Conservation (phyloP, 2,888 invertebrate genomes). For the Euplexia lucipara region DNA sequence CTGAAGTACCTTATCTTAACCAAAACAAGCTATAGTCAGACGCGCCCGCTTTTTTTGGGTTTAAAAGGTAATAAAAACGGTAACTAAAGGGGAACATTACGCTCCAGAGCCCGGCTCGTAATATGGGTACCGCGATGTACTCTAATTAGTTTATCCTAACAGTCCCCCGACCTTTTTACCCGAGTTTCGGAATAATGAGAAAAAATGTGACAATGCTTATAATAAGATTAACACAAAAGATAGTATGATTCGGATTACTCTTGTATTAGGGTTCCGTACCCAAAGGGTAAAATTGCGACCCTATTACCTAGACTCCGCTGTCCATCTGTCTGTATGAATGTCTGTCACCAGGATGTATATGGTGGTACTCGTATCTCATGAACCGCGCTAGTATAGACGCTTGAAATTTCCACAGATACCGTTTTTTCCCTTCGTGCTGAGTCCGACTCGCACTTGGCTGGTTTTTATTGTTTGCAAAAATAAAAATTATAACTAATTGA, state of each 20-base stretch:
- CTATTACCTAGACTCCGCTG: too few species aligned
- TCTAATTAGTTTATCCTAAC: slow-evolving; percentile 61
- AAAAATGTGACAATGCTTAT: slow-evolving; percentile 52
- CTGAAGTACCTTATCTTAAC: slow-evolving; percentile 19
- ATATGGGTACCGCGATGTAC: slow-evolving; percentile 47
- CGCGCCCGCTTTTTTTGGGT: slow-evolving; percentile 26
- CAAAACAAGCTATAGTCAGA: slow-evolving; percentile 14
- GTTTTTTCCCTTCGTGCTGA: too few species aligned
- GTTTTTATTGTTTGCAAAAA: too few species aligned
- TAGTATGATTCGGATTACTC: slow-evolving; percentile 13
- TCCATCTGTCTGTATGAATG: too few species aligned
- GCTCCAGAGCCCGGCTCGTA: slow-evolving; percentile 22
- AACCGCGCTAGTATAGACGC: too few species aligned
- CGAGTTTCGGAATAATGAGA: slow-evolving; percentile 42
- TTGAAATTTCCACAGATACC: too few species aligned
- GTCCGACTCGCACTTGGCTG: too few species aligned
- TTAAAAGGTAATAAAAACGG: slow-evolving; percentile 55
- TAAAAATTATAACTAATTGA: slow-evolving; percentile 6
- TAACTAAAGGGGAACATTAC: slow-evolving; percentile 37
- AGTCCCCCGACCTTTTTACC: slow-evolving; percentile 41
- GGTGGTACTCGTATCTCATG: too few species aligned
- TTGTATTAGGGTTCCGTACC: too few species aligned
- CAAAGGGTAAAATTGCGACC: too few species aligned
- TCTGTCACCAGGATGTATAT: too few species aligned
- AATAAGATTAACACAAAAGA: slow-evolving; percentile 25